Evolutionary conservation across 2,113 vertebrate genomes (phyloP), one percentile per base, ranked within the genome.

Genomic region (Ptychochromis oligacanthus): DNA sequence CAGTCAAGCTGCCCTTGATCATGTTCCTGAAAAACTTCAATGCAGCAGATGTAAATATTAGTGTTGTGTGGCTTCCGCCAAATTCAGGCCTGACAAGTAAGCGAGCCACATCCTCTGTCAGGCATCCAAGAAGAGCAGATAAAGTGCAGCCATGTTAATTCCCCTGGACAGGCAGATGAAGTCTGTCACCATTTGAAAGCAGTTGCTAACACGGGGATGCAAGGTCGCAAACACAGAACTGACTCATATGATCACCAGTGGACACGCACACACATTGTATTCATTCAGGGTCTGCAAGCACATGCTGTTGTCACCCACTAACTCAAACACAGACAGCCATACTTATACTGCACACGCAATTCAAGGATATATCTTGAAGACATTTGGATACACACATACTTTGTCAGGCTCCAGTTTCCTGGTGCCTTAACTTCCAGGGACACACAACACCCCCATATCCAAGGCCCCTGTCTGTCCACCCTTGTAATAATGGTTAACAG

Each of bases 401-500:
- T 85, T 88, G 85, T 70, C 75, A 78, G 83, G 79, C 87, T 93
- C 88, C 61, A 77, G 83, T 95, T 95, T 93, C 93, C 81, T 64
- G 52, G 61, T 87, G 82, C 82, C 11, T 80, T 80, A 77, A 76
- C 80, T 82, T 80, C 75, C 7, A 76, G 81, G 79, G 90, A 92
- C 85, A 93, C 79, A 87, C 91, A 90, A 93, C 87, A 93, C 89
- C 87, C 82, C 36, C 9, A 46, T 62, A 84, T 89, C 9, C 90
- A 85, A 92, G 89, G 85, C 81, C 87, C 84, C 80, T 52, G 60
- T 77, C 79, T 83, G 84, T 92, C 87, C 90, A 67, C 65, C 78
- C 79, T 79, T 40, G 88, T 87, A 89, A 93, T 95, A 95, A 95
- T 94, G 88, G 88, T 84, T 90, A 94, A 94, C 95, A 95, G 94